Percentiles rank a stretch among this genome's conserved stretches.
Evolutionary conservation across 2,888 invertebrate genomes (phyloP).

Genomic region (Odontocerum albicorne): DNA sequence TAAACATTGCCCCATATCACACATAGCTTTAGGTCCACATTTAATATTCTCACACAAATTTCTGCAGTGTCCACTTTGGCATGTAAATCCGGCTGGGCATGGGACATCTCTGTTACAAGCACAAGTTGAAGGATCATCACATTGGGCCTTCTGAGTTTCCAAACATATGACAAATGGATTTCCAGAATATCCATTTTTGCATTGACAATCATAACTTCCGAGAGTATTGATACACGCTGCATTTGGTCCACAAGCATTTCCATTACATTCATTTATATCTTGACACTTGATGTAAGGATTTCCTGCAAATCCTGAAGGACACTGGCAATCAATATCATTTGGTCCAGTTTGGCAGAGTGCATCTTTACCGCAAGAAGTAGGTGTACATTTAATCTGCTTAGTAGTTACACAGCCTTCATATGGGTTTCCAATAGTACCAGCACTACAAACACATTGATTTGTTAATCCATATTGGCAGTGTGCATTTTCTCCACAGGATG

Average conservation of each 20-base stretch:
- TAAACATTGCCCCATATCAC: constrained; percentile 76
- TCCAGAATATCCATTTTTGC: constrained; percentile 80
- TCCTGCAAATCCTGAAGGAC: constrained; percentile 80
- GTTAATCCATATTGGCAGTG: constrained; percentile 81
- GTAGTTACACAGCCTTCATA: constrained; percentile 77
- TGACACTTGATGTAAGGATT: constrained; percentile 86
- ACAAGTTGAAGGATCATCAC: constrained; percentile 69
- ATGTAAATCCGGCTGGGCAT: constrained; percentile 77
- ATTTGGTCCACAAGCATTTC: constrained; percentile 78
- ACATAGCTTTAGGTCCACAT: constrained; percentile 82
- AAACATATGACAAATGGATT: constrained; percentile 87
- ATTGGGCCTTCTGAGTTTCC: constrained; percentile 67
- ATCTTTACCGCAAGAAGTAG: constrained; percentile 73
- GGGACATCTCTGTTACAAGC: constrained; percentile 69
- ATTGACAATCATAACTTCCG: constrained; percentile 88
- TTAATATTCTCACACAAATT: constrained; percentile 74
- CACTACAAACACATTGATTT: constrained; percentile 81
- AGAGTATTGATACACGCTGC: constrained; percentile 89
- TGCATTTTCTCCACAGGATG: constrained; percentile 79
- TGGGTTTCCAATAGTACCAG: constrained; percentile 84
- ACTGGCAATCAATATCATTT: constrained; percentile 77
- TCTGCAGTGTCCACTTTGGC: constrained; percentile 72
- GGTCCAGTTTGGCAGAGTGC: constrained; percentile 78
- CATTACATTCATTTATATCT: constrained; percentile 81
- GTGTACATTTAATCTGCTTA: constrained; percentile 70